Evolutionary conservation across 2,888 invertebrate species (phyloP).

Genomic region (Dasypolia templi): DNA sequence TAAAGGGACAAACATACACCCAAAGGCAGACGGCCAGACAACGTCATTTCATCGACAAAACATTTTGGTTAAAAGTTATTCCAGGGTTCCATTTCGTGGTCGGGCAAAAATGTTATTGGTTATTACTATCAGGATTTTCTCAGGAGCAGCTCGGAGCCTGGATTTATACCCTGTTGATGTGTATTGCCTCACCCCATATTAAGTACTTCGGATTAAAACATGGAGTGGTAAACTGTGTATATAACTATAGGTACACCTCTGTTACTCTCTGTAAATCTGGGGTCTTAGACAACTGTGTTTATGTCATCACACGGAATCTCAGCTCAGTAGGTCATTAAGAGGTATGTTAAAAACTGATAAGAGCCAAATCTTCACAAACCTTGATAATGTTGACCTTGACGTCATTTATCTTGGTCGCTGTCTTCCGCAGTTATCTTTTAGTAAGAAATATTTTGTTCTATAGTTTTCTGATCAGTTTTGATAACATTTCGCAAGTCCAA

Average conservation of each 20-base stretch:
- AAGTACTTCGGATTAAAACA: not conserved
- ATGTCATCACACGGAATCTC: constrained; percentile 52
- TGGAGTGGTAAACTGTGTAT: not conserved
- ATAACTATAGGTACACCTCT: not conserved
- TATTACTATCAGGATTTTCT: not conserved
- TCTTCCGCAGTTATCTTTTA: constrained; percentile 12
- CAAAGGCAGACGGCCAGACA: not conserved
- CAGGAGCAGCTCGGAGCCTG: not conserved
- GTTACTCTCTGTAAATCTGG: not conserved
- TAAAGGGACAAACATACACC: not conserved
- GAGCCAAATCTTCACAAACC: constrained; percentile 74
- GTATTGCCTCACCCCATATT: not conserved
- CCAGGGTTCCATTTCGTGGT: not conserved
- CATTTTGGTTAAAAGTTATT: not conserved
- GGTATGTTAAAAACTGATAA: constrained; percentile 75
- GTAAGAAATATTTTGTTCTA: constrained; percentile 11
- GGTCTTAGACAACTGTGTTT: not conserved
- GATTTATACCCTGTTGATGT: not conserved
- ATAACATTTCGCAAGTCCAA: no score
- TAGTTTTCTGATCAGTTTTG: not conserved
- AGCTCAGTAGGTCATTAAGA: constrained; percentile 67
- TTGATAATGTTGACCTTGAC: constrained; percentile 74
- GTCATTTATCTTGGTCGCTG: constrained; percentile 59
- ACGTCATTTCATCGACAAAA: not conserved
- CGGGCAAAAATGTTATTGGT: not conserved